A percentile compares a stretch with the other conserved stretches of the same genome.
Conservation (phyloP, 2,113 vertebrate species). For the Coregonus clupeaformis region DNA sequence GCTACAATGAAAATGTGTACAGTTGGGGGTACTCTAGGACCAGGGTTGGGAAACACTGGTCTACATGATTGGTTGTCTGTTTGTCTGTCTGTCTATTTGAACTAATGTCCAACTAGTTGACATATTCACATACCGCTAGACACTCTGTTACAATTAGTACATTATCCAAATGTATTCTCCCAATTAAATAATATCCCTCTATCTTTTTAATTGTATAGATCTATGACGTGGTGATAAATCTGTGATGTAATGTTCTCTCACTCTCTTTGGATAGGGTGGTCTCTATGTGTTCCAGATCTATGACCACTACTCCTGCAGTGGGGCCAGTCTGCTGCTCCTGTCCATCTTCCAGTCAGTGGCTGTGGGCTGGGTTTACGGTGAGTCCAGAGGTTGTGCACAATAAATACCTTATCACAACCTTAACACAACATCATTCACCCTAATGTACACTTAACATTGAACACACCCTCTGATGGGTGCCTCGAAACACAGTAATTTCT, state of each 20-base stretch:
- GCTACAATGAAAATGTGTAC: too few species aligned
- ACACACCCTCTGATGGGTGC: too few species aligned
- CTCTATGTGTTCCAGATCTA: slow-evolving; percentile 77
- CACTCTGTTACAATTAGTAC: too few species aligned
- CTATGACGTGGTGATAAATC: background rate
- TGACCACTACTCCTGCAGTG: slow-evolving; percentile 75
- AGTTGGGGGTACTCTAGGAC: too few species aligned
- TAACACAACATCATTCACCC: background rate
- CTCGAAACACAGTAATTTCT: background rate
- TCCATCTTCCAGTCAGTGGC: slow-evolving; percentile 72
- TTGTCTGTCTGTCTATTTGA: slow-evolving; percentile 9
- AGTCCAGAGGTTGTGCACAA: background rate
- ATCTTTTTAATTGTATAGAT: background rate
- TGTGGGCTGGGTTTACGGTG: slow-evolving; percentile 76
- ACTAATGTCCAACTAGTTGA: background rate
- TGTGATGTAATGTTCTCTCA: background rate
- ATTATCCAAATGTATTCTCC: too few species aligned
- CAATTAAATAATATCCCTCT: background rate
- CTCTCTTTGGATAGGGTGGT: slow-evolving; percentile 56
- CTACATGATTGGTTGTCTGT: background rate
- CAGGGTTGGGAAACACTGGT: too few species aligned
- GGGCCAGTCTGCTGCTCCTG: slow-evolving; percentile 71
- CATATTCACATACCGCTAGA: background rate
- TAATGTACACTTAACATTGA: too few species aligned
- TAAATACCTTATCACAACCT: too few species aligned